These are phyloP conservation scores for Heliocidaris erythrogramma DNA, from an alignment of 35 echinoderm and acorn worm species.

Conservation along the genomic window DNA sequence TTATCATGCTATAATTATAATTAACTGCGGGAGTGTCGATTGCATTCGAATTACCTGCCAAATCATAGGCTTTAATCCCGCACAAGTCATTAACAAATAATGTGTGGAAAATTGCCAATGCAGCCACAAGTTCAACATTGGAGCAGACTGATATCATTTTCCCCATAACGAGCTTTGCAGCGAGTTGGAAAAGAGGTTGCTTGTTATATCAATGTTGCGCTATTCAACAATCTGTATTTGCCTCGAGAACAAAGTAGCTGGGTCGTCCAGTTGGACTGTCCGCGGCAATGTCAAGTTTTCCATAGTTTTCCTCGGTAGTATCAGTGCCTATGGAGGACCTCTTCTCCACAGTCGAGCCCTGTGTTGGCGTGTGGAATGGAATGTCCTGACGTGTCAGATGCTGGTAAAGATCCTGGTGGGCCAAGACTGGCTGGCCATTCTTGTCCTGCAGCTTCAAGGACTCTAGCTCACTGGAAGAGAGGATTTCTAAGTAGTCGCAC, in stretches of 20 bases:
- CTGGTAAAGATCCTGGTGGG: slow-evolving; percentile 26
- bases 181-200: too few relatives aligned
- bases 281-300: not conserved
- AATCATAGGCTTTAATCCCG: too few relatives aligned
- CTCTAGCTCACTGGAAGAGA: not conserved
- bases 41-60: too few relatives aligned
- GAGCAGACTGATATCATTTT: too few relatives aligned
- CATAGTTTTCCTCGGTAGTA: not conserved
- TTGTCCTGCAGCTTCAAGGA: slow-evolving; percentile 24
- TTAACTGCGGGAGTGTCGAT: too few relatives aligned
- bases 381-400: slow-evolving; percentile 10
- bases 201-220: too few relatives aligned
- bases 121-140: too few relatives aligned
- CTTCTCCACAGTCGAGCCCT: not conserved
- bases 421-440: not conserved
- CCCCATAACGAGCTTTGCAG: too few relatives aligned
- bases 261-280: not conserved
- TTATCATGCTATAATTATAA: too few relatives aligned
- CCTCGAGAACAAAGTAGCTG: not conserved
- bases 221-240: not conserved
- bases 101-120: too few relatives aligned
- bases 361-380: not conserved
- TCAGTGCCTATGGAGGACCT: not conserved
- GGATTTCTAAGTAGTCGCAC: not conserved
- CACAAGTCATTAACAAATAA: too few relatives aligned